Evolutionary conservation across 2,797 vertebrate species (phyloP).

Genomic region (Scarus forsteni): DNA sequence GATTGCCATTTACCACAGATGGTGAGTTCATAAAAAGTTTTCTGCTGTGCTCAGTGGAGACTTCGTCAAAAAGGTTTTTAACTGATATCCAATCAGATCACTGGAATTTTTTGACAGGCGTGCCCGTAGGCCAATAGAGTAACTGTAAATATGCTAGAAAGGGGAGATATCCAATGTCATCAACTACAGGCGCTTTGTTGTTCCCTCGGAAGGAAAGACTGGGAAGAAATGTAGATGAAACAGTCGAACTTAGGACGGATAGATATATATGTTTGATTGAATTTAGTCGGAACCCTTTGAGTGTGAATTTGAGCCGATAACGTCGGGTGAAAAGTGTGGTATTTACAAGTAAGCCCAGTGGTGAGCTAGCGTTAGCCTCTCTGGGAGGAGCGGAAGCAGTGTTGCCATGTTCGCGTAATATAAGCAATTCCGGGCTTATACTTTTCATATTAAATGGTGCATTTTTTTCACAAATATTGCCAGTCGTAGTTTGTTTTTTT

Average conservation of each 20-base stretch:
- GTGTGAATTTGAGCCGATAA: not conserved
- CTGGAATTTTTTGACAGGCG: slow-evolving; percentile 50
- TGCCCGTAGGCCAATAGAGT: slow-evolving; percentile 66
- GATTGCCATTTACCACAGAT: not conserved
- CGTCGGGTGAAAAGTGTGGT: slow-evolving; percentile 10
- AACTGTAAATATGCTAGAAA: slow-evolving; percentile 52
- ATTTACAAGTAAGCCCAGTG: slow-evolving; percentile 27
- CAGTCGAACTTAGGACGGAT: not conserved
- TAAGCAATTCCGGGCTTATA: too few relatives aligned
- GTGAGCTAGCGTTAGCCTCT: slow-evolving; percentile 57
- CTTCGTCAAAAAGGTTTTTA: slow-evolving; percentile 21
- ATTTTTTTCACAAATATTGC: too few relatives aligned
- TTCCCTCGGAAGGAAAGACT: slow-evolving; percentile 63
- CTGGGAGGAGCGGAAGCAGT: slow-evolving; percentile 64
- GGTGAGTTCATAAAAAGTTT: slow-evolving; percentile 30
- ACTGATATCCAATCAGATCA: slow-evolving; percentile 48
- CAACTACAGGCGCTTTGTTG: slow-evolving; percentile 81
- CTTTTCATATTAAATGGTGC: too few relatives aligned
- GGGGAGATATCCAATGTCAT: slow-evolving; percentile 73
- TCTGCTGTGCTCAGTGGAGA: not conserved
- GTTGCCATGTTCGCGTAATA: too few relatives aligned
- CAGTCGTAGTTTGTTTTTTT: too few relatives aligned
- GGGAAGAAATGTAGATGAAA: slow-evolving; percentile 19
- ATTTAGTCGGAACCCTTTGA: not conserved
- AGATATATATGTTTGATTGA: not conserved